phyloP scores from a whole-genome alignment of 2,797 vertebrate genomes.

The Microcaecilia unicolor region DNA sequence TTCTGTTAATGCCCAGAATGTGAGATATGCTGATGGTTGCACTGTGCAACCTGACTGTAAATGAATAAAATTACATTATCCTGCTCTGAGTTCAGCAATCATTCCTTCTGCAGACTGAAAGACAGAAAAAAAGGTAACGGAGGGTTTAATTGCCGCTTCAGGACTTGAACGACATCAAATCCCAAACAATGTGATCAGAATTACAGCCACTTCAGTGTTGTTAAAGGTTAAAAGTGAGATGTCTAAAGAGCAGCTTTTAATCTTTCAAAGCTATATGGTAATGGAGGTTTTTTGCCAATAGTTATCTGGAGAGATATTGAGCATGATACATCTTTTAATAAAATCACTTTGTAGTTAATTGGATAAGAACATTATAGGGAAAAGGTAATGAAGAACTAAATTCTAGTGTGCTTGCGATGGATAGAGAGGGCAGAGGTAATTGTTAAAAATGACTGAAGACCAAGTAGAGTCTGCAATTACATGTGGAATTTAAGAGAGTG shows the following conservation, averaged over 20 bases:
- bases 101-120: constrained; percentile 22
- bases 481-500: too few species aligned
- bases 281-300: neutral
- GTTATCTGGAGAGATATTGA: too few species aligned
- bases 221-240: constrained; percentile 32
- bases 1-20: constrained; percentile 1
- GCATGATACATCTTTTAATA: too few species aligned
- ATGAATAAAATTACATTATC: constrained; percentile 11
- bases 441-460: too few species aligned
- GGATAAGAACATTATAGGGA: too few species aligned
- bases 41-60: constrained; percentile 4
- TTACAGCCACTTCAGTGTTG: constrained; percentile 4
- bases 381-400: too few species aligned
- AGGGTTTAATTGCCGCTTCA: constrained; percentile 36
- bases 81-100: constrained; percentile 19
- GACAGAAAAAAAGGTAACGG: constrained; percentile 19
- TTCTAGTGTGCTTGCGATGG: too few species aligned
- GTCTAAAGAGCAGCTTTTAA: constrained; percentile 7
- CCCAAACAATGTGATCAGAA: constrained; percentile 27
- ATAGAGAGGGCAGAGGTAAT: too few species aligned
- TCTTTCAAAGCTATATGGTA: neutral
- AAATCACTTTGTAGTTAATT: too few species aligned
- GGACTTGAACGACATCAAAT: constrained; percentile 31
- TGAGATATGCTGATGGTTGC: constrained; percentile 19
- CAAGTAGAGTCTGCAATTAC: too few species aligned